phyloP scores from a whole-genome alignment of 2,888 invertebrate genomes.

The Polylopha cassiicola region DNA sequence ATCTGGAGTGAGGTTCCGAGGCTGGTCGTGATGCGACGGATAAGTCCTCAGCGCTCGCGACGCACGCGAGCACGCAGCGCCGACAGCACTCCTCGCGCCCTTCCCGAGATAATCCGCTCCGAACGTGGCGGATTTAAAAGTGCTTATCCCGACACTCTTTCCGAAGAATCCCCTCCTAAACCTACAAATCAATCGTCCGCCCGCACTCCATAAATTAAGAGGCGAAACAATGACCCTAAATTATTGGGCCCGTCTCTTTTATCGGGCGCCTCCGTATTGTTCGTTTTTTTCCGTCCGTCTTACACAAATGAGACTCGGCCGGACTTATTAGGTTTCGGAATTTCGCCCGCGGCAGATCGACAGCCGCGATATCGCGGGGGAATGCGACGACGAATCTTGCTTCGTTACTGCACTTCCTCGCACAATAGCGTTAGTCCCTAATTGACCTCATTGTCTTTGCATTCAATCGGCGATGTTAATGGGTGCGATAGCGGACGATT shows the following conservation, averaged over 20 bases:
- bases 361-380: conserved; percentile 54
- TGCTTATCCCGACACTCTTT: conserved; percentile 57
- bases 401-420: conserved; percentile 57
- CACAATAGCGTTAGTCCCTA: conserved; percentile 51
- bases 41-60: conserved; percentile 24
- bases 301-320: conserved; percentile 72
- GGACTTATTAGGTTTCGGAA: conserved; percentile 74
- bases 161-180: conserved; percentile 55
- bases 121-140: conserved; percentile 44
- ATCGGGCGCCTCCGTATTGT: conserved; percentile 59
- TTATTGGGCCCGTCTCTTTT: conserved; percentile 70
- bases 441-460: conserved; percentile 34
- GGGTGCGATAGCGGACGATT: conserved; percentile 26
- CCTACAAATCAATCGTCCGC: conserved; percentile 73
- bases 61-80: conserved; percentile 31
- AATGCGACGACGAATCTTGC: conserved; percentile 30
- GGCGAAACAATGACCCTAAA: conserved; percentile 75
- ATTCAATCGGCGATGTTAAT: conserved; percentile 27
- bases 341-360: conserved; percentile 65
- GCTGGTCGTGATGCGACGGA: neutral
- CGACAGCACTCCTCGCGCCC: conserved; percentile 26
- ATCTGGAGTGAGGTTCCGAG: neutral
- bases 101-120: conserved; percentile 29
- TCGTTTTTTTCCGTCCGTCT: conserved; percentile 62
- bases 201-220: conserved; percentile 75